These are phyloP conservation scores for Paraplagusia blochii DNA, from an alignment of 2,113 vertebrate genomes.

Conservation along the genomic window DNA sequence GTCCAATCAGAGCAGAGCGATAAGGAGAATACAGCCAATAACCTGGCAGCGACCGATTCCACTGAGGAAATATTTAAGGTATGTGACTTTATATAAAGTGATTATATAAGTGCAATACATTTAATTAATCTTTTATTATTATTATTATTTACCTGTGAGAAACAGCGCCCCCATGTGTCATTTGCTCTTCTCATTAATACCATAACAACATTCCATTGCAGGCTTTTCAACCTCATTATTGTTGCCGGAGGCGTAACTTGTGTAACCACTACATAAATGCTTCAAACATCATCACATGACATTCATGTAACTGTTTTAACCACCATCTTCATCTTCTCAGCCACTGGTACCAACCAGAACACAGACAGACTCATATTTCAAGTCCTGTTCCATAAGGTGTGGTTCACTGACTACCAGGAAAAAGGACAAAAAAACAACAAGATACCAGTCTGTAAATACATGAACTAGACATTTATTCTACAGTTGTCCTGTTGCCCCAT, in stretches of 20 bases:
- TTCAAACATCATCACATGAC: slow-evolving; percentile 47
- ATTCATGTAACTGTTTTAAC: slow-evolving; percentile 57
- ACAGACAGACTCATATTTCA: slow-evolving; percentile 3
- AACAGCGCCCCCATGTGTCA: slow-evolving; percentile 14
- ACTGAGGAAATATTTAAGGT: slow-evolving; percentile 77
- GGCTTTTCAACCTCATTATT: slow-evolving; percentile 60
- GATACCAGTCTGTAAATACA: slow-evolving; percentile 24
- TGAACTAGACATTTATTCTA: slow-evolving; percentile 12
- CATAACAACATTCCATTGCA: slow-evolving; percentile 60
- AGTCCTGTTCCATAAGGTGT: slow-evolving; percentile 23
- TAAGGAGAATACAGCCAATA: slow-evolving; percentile 60
- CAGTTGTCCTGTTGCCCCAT: slow-evolving; percentile 71
- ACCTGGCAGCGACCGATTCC: slow-evolving; percentile 55
- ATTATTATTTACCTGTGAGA: slow-evolving; percentile 9
- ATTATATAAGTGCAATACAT: slow-evolving; percentile 6
- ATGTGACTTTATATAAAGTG: slow-evolving; percentile 33
- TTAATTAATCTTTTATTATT: slow-evolving; percentile 10
- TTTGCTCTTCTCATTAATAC: slow-evolving; percentile 30
- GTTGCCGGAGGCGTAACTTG: slow-evolving; percentile 53
- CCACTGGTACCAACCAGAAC: slow-evolving; percentile 14
- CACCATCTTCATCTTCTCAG: slow-evolving; percentile 51
- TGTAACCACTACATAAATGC: slow-evolving; percentile 52
- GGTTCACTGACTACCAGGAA: slow-evolving; percentile 29
- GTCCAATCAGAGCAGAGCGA: slow-evolving; percentile 63
- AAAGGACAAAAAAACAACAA: slow-evolving; percentile 17